These are phyloP conservation scores for Sitta carolinensis DNA, from an alignment of 2,797 vertebrate genomes.

Conservation along the genomic window DNA sequence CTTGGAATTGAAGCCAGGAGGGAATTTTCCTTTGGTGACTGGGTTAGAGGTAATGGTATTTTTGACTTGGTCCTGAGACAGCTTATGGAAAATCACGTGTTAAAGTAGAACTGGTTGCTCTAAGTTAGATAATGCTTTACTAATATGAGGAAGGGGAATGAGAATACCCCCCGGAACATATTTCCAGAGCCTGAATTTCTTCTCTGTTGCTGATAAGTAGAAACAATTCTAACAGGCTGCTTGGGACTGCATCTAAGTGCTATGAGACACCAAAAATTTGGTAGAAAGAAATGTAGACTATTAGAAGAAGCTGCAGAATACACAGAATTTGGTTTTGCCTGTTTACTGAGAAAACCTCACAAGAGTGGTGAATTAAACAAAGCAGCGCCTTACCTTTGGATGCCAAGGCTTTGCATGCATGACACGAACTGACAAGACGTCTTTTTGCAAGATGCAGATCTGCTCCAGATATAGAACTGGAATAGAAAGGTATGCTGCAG, in stretches of 20 bases:
- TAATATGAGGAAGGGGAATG: not conserved
- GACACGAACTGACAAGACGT: not conserved
- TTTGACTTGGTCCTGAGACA: not conserved
- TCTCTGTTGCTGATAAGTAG: not conserved
- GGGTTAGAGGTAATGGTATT: not conserved
- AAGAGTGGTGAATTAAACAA: not conserved
- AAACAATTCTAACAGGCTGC: not conserved
- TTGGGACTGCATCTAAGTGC: not conserved
- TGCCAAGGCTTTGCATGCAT: conserved; percentile 13
- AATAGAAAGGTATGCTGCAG: not conserved
- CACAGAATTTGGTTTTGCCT: not conserved
- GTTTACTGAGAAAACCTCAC: conserved; percentile 52
- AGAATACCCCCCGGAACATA: not conserved
- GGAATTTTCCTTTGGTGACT: not conserved
- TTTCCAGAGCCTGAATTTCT: not conserved
- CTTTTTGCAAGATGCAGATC: not conserved
- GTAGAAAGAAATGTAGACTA: not conserved
- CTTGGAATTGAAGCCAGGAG: conserved; percentile 1
- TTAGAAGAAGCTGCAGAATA: conserved; percentile 12
- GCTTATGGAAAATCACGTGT: not conserved
- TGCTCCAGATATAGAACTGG: conserved; percentile 25
- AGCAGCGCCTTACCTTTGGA: not conserved
- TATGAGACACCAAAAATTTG: not conserved
- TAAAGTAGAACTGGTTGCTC: not conserved
- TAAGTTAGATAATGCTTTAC: not conserved